These are phyloP conservation scores for Atethmia centrago DNA, from an alignment of 2,888 invertebrate genomes.

Conservation along the genomic window DNA sequence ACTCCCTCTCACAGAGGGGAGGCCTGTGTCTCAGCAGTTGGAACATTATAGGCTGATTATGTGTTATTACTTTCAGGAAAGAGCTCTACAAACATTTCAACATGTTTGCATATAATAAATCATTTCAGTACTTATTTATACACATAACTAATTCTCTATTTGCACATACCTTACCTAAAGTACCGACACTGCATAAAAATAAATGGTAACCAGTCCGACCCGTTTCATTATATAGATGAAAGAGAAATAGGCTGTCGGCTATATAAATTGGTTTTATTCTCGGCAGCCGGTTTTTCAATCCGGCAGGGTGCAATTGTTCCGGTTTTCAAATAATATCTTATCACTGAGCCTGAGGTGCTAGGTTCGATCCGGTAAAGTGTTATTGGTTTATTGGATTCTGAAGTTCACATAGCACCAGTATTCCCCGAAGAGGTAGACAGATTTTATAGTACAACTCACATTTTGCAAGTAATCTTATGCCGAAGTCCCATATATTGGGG, in stretches of 20 bases:
- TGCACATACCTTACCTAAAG: slow-evolving; percentile 4
- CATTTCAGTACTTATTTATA: too few species aligned
- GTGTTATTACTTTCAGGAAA: too few species aligned
- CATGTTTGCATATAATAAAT: too few species aligned
- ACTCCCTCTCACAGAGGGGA: too few species aligned
- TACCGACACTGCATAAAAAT: slow-evolving; percentile 27
- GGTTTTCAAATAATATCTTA: slow-evolving; percentile 10
- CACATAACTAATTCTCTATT: neutral
- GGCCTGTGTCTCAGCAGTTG: too few species aligned
- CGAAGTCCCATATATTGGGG: too few species aligned
- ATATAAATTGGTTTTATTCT: slow-evolving; percentile 7
- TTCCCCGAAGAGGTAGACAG: too few species aligned
- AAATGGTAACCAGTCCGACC: slow-evolving; percentile 17
- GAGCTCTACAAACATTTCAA: too few species aligned
- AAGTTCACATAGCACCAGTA: too few species aligned
- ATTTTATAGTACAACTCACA: too few species aligned
- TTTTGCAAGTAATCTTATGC: too few species aligned
- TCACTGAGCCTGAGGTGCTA: neutral
- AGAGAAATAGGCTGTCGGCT: slow-evolving; percentile 33
- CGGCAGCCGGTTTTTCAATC: slow-evolving; percentile 11
- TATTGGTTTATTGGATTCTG: slow-evolving; percentile 1
- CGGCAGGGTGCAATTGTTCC: slow-evolving; percentile 2
- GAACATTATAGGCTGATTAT: too few species aligned
- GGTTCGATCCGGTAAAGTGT: neutral
- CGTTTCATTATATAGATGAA: slow-evolving; percentile 16